phyloP scores from a whole-genome alignment of 1,140 invertebrate species.

The Pogonus chalceus region DNA sequence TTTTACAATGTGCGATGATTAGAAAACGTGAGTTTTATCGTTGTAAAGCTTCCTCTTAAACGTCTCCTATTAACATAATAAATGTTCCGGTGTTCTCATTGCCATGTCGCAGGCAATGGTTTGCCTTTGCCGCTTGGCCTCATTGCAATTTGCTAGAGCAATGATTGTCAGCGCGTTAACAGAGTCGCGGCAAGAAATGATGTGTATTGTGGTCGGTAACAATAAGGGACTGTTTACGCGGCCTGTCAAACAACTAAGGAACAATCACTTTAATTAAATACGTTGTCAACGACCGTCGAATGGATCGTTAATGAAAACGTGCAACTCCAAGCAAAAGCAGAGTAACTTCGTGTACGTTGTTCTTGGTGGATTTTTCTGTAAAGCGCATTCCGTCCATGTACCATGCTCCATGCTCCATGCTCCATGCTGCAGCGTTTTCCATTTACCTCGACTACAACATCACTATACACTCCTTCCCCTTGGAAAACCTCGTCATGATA shows the following conservation, averaged over 20 bases:
- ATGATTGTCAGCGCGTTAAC: neutral
- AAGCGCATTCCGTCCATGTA: too few species aligned
- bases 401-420: too few species aligned
- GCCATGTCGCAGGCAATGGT: too few species aligned
- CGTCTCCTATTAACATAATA: too few species aligned
- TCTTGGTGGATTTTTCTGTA: too few species aligned
- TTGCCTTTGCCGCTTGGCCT: too few species aligned
- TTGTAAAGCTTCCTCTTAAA: too few species aligned
- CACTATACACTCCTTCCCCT: neutral
- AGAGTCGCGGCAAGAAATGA: conserved; percentile 2
- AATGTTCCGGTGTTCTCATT: too few species aligned
- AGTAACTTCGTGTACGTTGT: too few species aligned
- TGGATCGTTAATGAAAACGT: conserved; percentile 7
- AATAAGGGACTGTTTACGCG: conserved; percentile 6
- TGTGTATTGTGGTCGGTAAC: conserved; percentile 6
- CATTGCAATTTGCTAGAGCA: neutral
- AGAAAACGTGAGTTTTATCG: too few species aligned
- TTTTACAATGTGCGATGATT: too few species aligned
- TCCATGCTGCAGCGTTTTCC: neutral
- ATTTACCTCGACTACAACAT: neutral
- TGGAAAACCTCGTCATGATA: neutral
- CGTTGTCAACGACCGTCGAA: conserved; percentile 1
- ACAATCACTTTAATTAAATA: conserved; percentile 8
- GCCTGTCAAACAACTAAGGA: conserved; percentile 2
- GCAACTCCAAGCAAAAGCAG: too few species aligned